Percentiles rank a stretch among this genome's conserved stretches.
Evolutionary conservation across 2,797 vertebrate genomes (phyloP).

Genomic region (Picus viridis): DNA sequence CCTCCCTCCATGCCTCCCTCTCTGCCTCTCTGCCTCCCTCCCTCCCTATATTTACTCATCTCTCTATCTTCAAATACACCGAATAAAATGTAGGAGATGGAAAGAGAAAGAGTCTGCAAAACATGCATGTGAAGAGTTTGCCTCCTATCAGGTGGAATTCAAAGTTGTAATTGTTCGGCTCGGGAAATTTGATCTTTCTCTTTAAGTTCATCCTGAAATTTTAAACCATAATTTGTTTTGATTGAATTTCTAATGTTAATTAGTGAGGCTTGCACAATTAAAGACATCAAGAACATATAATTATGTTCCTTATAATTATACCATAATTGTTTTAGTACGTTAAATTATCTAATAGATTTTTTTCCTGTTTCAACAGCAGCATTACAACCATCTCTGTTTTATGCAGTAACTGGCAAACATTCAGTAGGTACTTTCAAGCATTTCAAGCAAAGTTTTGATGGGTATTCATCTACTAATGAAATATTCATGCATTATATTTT

Average conservation of each 20-base stretch:
- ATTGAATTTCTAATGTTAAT: constrained; percentile 72
- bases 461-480: constrained; percentile 74
- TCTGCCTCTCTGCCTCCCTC: no score
- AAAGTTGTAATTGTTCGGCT: constrained; percentile 49
- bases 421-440: constrained; percentile 62
- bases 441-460: constrained; percentile 70
- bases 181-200: constrained; percentile 49
- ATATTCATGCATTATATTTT: constrained; percentile 71
- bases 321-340: constrained; percentile 73
- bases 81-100: background rate
- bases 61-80: background rate
- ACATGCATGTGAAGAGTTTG: background rate
- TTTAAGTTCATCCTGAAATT: constrained; percentile 69
- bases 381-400: constrained; percentile 61
- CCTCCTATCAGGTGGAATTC: background rate
- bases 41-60: no score
- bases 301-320: constrained; percentile 76
- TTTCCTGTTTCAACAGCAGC: constrained; percentile 59
- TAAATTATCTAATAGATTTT: constrained; percentile 71
- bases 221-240: constrained; percentile 74
- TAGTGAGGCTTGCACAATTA: constrained; percentile 69
- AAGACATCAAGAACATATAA: constrained; percentile 73
- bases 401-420: constrained; percentile 65
- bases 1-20: no score
- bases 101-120: background rate